Conservation (phyloP, 2,113 vertebrate genomes). For the Sapajus apella region DNA sequence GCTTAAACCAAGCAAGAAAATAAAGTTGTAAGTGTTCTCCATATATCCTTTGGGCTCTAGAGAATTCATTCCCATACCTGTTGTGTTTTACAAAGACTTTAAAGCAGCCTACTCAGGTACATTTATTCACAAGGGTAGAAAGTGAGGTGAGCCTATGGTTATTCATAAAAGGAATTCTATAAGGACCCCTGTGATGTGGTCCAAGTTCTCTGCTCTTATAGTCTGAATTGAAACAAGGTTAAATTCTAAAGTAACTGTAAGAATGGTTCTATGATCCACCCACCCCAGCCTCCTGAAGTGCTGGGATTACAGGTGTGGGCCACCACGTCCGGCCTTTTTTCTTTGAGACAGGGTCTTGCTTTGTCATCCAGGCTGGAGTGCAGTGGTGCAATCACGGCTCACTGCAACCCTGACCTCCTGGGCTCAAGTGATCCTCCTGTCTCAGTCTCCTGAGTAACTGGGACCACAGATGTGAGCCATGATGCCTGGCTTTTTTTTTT, state of each 20-base stretch:
- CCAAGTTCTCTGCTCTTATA: not conserved
- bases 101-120: not conserved
- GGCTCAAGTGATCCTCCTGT: too few species aligned
- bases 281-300: too few species aligned
- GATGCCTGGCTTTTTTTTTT: too few species aligned
- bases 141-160: not conserved
- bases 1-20: not conserved
- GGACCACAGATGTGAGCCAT: too few species aligned
- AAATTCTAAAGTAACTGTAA: not conserved
- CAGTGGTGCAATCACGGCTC: too few species aligned
- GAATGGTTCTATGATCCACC: not conserved
- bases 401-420: too few species aligned
- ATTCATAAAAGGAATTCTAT: conserved; percentile 22
- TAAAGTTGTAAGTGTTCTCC: not conserved
- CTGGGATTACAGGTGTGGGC: too few species aligned
- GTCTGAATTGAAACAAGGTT: conserved; percentile 24
- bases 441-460: too few species aligned
- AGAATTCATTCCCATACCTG: not conserved
- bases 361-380: too few species aligned
- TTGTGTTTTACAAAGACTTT: conserved; percentile 24
- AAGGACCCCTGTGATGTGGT: not conserved
- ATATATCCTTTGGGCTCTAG: not conserved
- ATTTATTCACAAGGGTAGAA: not conserved
- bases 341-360: too few species aligned
- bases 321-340: too few species aligned